Percentiles rank a stretch among this genome's conserved stretches.
Conservation (phyloP, 2,797 vertebrate genomes). For the Aratinga solstitialis region DNA sequence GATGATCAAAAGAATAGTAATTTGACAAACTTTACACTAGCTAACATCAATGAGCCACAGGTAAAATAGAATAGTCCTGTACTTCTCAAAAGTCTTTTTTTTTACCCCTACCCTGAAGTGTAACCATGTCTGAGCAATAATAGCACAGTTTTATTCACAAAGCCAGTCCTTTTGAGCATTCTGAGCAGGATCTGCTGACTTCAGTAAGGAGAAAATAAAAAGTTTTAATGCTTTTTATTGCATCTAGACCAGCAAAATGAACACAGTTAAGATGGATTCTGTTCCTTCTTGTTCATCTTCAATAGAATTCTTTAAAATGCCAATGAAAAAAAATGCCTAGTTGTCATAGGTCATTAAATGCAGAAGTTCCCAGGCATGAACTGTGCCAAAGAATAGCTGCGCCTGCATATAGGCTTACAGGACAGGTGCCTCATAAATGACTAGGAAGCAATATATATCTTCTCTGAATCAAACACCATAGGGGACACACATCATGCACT, state of each 20-base stretch:
- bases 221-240: not conserved
- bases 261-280: not conserved
- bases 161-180: not conserved
- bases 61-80: not conserved
- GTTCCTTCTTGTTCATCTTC: not conserved
- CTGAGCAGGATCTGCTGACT: not conserved
- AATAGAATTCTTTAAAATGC: slow-evolving; percentile 4
- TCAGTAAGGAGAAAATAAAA: not conserved
- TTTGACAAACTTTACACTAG: not conserved
- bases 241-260: not conserved
- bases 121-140: not conserved
- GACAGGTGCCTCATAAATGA: not conserved
- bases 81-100: not conserved
- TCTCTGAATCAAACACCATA: not conserved
- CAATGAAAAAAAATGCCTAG: not conserved
- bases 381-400: not conserved
- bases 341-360: not conserved
- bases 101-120: not conserved
- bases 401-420: not conserved
- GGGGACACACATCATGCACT: not conserved
- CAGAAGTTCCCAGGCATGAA: not conserved
- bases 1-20: not conserved
- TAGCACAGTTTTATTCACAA: not conserved
- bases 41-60: not conserved
- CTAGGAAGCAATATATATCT: not conserved